phyloP scores from a whole-genome alignment of 2,113 vertebrate species.

The Urocynchramus pylzowi region DNA sequence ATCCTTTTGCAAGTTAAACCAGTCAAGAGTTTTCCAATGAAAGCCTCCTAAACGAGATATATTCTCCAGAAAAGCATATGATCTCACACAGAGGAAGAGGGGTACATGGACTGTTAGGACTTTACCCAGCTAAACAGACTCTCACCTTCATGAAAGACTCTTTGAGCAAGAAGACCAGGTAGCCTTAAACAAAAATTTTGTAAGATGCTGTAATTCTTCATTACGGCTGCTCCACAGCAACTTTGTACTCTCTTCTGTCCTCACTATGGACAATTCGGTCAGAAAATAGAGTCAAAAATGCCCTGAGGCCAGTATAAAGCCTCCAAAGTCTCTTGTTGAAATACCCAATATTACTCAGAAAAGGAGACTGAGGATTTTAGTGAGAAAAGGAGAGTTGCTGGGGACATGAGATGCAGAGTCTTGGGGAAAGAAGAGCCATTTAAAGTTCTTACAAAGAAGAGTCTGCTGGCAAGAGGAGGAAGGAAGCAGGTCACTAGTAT shows the following conservation, averaged over 20 bases:
- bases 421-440: not conserved
- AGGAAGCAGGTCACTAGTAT: not conserved
- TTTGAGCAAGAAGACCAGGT: not conserved
- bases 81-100: not conserved
- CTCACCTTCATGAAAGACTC: not conserved
- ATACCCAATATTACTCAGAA: not conserved
- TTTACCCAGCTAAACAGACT: not conserved
- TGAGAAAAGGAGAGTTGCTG: not conserved
- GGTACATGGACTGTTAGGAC: not conserved
- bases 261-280: not conserved
- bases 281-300: not conserved
- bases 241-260: not conserved
- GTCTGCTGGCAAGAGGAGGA: not conserved
- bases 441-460: not conserved
- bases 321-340: not conserved
- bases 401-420: not conserved
- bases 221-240: not conserved
- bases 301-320: not conserved
- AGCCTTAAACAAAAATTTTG: not conserved
- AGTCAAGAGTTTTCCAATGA: not conserved
- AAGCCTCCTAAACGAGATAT: not conserved
- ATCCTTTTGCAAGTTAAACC: not conserved
- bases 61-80: not conserved
- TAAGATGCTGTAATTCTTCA: not conserved
- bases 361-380: not conserved